Conservation (phyloP, 2,113 vertebrate species). For the Egretta garzetta region DNA sequence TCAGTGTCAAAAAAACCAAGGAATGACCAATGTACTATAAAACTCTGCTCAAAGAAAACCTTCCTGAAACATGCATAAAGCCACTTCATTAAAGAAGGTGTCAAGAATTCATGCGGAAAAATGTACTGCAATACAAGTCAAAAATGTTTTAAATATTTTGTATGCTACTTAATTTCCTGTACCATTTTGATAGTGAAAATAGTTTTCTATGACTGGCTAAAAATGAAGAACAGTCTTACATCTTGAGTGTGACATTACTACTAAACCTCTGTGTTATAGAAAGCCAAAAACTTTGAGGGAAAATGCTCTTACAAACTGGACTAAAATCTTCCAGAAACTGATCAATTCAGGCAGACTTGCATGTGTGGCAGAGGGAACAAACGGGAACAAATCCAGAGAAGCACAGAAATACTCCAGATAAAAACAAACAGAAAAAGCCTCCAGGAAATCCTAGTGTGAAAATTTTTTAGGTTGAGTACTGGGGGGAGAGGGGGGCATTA, state of each 20-base stretch:
- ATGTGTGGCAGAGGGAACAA: neutral
- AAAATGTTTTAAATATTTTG: neutral
- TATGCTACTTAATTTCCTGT: neutral
- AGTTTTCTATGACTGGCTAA: neutral
- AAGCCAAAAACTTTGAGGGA: neutral
- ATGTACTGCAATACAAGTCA: too few species aligned
- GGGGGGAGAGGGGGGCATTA: neutral
- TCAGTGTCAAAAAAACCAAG: neutral
- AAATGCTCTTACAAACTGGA: neutral
- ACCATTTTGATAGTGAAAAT: neutral
- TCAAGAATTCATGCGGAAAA: neutral
- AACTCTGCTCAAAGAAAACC: neutral
- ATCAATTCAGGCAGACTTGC: neutral
- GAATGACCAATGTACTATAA: neutral
- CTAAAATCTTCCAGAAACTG: neutral
- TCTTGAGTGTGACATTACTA: neutral
- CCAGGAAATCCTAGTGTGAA: neutral
- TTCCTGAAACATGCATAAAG: neutral
- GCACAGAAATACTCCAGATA: neutral
- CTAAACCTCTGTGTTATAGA: neutral
- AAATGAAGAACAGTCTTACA: neutral
- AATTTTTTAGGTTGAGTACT: neutral
- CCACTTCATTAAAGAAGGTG: neutral
- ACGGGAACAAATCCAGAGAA: neutral
- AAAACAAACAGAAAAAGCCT: neutral